phyloP scores from a whole-genome alignment of 2,113 vertebrate species.

The Mormyrus iriodes region DNA sequence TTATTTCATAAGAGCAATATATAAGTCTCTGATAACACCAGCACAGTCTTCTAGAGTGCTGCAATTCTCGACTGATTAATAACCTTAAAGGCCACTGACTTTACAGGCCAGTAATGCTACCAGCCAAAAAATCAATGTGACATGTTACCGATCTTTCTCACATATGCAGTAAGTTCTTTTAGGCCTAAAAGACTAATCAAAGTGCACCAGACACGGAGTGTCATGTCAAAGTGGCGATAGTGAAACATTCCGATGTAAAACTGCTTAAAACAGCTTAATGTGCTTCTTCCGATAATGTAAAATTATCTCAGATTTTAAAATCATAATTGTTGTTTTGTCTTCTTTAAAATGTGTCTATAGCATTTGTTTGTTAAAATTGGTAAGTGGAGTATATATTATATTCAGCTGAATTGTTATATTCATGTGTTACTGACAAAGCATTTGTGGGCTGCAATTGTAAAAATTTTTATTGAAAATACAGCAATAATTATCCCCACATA shows the following conservation, averaged over 20 bases:
- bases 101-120: not conserved
- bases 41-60: not conserved
- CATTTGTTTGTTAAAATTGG: not conserved
- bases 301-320: not conserved
- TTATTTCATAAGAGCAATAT: not conserved
- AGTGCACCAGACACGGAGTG: not conserved
- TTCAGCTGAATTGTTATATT: not conserved
- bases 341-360: not conserved
- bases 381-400: not conserved
- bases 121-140: not conserved
- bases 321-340: not conserved
- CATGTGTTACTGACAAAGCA: not conserved
- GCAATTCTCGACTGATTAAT: not conserved
- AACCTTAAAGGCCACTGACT: not conserved
- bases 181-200: not conserved
- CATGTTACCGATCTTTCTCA: too few species aligned
- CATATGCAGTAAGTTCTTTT: not conserved
- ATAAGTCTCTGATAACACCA: not conserved
- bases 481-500: not conserved
- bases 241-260: not conserved
- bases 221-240: not conserved
- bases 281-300: not conserved
- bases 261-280: not conserved
- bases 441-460: not conserved
- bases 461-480: not conserved